Conservation (phyloP, 2,797 vertebrate genomes). For the Ctenopoma multispine region DNA sequence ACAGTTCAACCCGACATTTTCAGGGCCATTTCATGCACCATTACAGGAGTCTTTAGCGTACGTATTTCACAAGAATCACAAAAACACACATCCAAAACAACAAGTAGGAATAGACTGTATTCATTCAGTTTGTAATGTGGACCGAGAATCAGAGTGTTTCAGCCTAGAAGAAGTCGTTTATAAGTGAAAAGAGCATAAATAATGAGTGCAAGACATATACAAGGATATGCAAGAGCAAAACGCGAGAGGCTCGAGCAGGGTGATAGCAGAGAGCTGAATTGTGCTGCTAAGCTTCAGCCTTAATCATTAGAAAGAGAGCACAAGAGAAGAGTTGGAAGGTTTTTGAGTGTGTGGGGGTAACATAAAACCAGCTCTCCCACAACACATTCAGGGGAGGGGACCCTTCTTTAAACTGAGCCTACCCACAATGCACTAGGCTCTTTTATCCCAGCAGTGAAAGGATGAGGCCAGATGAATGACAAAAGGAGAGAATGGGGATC, state of each 20-base stretch:
- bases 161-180: neutral
- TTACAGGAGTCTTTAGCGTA: neutral
- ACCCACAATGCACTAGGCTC: slow-evolving; percentile 84
- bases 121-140: neutral
- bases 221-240: neutral
- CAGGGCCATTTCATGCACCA: slow-evolving; percentile 11
- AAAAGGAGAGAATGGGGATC: slow-evolving; percentile 83
- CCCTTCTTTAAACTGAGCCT: slow-evolving; percentile 82
- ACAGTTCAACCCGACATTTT: slow-evolving; percentile 18
- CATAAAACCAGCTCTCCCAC: slow-evolving; percentile 80
- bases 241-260: slow-evolving; percentile 6
- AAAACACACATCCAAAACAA: slow-evolving; percentile 7
- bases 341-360: slow-evolving; percentile 71
- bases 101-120: neutral
- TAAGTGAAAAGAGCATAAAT: neutral
- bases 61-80: slow-evolving; percentile 27
- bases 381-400: slow-evolving; percentile 80
- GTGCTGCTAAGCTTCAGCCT: slow-evolving; percentile 25
- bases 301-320: slow-evolving; percentile 51
- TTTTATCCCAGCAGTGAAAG: slow-evolving; percentile 87
- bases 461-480: slow-evolving; percentile 85
- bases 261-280: slow-evolving; percentile 34
- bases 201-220: slow-evolving; percentile 3
- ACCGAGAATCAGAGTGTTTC: neutral
- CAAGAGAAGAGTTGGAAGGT: slow-evolving; percentile 57